Percentiles rank a stretch among this genome's conserved stretches.
phyloP scores from a whole-genome alignment of 1,140 invertebrate species.

The Drosophila takahashii region DNA sequence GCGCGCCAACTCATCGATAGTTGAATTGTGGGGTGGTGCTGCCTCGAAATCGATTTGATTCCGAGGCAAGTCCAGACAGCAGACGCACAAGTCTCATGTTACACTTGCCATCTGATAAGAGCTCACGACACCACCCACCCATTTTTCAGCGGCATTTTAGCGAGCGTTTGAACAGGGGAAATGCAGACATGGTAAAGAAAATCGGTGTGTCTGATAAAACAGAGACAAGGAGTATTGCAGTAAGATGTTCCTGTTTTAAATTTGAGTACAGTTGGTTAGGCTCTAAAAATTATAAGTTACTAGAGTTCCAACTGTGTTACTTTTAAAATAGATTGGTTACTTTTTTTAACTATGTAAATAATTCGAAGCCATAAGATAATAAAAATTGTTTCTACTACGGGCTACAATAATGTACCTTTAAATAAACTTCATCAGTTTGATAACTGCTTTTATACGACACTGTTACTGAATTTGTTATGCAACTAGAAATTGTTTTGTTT shows the following conservation, averaged over 20 bases:
- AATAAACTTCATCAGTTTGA: too few relatives aligned
- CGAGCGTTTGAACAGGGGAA: not conserved
- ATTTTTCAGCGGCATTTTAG: not conserved
- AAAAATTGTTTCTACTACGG: too few relatives aligned
- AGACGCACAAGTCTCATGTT: conserved; percentile 60
- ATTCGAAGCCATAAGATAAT: too few relatives aligned
- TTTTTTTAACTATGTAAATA: too few relatives aligned
- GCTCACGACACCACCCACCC: conserved; percentile 7
- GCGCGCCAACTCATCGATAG: conserved; percentile 54
- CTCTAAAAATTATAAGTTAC: not conserved
- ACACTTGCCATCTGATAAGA: conserved; percentile 58
- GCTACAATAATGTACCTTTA: too few relatives aligned
- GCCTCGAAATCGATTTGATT: conserved; percentile 71
- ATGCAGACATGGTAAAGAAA: not conserved
- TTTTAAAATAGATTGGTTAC: too few relatives aligned
- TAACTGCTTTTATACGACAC: too few relatives aligned
- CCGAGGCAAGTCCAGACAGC: conserved; percentile 49
- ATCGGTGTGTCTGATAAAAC: not conserved
- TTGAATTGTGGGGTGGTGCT: conserved; percentile 22
- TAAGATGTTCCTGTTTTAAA: conserved; percentile 8
- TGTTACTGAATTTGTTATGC: too few relatives aligned
- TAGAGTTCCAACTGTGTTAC: too few relatives aligned
- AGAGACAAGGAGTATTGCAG: not conserved
- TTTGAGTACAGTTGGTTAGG: conserved; percentile 28
- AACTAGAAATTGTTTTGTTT: too few relatives aligned